Evolutionary conservation across 2,113 vertebrate genomes (phyloP).

Genomic region (Ovis canadensis): DNA sequence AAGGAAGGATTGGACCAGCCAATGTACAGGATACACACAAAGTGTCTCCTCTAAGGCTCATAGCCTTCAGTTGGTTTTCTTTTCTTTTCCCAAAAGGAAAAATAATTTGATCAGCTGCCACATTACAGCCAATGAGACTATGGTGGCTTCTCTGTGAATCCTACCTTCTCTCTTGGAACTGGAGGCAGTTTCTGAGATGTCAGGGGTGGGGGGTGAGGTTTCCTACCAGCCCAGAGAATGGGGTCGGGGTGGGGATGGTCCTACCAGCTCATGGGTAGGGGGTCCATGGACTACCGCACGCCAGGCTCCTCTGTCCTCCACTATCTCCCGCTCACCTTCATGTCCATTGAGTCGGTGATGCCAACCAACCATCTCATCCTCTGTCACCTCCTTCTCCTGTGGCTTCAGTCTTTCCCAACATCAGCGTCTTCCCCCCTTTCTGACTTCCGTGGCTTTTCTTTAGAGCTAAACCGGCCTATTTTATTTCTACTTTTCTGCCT

Average conservation of each 20-base stretch:
- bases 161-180: fast-evolving
- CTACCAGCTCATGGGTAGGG: fast-evolving
- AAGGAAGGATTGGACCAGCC: background rate
- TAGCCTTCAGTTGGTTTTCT: background rate
- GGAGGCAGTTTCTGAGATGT: fast-evolving
- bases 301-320: background rate
- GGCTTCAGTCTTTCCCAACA: background rate
- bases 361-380: background rate
- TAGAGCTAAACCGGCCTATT: background rate
- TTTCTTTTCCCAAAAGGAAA: background rate
- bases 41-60: background rate
- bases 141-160: fast-evolving
- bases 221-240: fast-evolving
- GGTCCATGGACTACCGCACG: fast-evolving
- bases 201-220: background rate
- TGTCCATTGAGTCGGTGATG: background rate
- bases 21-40: background rate
- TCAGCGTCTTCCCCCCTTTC: fast-evolving
- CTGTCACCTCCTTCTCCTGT: background rate
- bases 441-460: background rate
- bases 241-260: background rate
- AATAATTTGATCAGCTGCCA: background rate
- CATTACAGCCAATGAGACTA: fast-evolving
- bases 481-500: background rate
- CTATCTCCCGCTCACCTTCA: background rate